Evolutionary conservation across 2,113 vertebrate species (phyloP), one percentile per base, ranked within the genome.

Genomic region (Datnioides undecimradiatus): DNA sequence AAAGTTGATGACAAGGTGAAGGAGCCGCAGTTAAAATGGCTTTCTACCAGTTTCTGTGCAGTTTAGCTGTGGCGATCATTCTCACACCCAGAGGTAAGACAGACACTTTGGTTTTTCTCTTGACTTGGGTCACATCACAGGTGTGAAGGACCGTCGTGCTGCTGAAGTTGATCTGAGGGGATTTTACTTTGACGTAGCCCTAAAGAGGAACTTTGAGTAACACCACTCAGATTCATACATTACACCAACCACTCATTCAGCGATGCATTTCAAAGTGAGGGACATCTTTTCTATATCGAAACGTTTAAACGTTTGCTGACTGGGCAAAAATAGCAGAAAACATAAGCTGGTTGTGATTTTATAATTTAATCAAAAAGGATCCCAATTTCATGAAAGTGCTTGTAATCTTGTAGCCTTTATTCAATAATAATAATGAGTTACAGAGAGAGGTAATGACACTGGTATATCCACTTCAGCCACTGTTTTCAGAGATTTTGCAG

Each of bases 11-110:
- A 43, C 16, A 43, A 43, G 17, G 1, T 17, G 41, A 43, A 43
- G 41, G 4, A 43, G 41, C 5, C 17, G 19, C 8, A 3, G 17
- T 5, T 1, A 16, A 34, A 4, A 86, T 86, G 84, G 65, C 46
- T 54, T 6, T 66, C 4, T 23, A 13, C 16, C 59, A 55, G 21
- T 3, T 62, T 17, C 12, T 67, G 11, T 67, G 21, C 6, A 25
- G 1, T 21, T 23, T 60, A 0, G 12, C 59, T 2, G 10, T 67
- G 75, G 4, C 38, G 21, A 12, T 71, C 48, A 0, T 45, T 31
- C 51, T 86, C 29, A 67, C 17, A 4, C 7, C 21, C 46, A 6
- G 11, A 63, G 80, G 84, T 83, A 62, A 77, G 71, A 65, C 3
- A 14, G 23, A 25, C 25, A 12, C 38, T 62, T n/a, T 13, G 7